These are phyloP conservation scores for Actinopyga echinites DNA, from an alignment of 53 echinoderm and acorn worm genomes.

Conservation along the genomic window DNA sequence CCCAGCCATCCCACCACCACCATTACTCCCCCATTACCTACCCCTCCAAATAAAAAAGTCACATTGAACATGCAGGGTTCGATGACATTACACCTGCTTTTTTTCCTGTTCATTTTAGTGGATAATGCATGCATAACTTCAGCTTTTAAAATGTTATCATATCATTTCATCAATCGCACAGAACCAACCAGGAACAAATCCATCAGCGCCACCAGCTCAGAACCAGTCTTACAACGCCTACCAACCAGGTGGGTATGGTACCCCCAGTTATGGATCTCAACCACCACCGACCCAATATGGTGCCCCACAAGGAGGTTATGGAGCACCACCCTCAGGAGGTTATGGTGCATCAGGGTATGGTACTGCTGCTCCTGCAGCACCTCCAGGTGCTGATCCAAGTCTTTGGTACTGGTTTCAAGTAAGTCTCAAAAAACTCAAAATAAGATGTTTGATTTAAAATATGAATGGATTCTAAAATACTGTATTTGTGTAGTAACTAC, in stretches of 20 bases:
- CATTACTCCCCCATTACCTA: no score
- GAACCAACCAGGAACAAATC: neutral
- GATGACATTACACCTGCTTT: no score
- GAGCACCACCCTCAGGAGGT: neutral
- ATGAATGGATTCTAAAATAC: no score
- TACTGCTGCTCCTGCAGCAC: slow-evolving; percentile 46
- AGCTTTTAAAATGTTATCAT: no score
- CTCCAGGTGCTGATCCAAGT: slow-evolving; percentile 76
- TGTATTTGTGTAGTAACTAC: no score
- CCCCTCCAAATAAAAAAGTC: no score
- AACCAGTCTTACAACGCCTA: no score
- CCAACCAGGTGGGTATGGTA: neutral
- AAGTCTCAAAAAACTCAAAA: neutral
- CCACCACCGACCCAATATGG: neutral
- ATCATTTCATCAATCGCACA: neutral
- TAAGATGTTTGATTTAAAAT: no score
- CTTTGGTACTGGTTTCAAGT: slow-evolving; percentile 94
- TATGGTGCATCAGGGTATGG: slow-evolving; percentile 42
- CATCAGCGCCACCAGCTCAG: slow-evolving; percentile 13
- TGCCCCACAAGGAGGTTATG: neutral
- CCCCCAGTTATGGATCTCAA: neutral
- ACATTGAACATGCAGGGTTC: no score
- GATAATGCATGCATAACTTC: no score
- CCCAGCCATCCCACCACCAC: no score
- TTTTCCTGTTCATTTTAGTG: no score